Evolutionary conservation across 1,140 invertebrate genomes (phyloP).

Genomic region (Tetramorium simillimum): DNA sequence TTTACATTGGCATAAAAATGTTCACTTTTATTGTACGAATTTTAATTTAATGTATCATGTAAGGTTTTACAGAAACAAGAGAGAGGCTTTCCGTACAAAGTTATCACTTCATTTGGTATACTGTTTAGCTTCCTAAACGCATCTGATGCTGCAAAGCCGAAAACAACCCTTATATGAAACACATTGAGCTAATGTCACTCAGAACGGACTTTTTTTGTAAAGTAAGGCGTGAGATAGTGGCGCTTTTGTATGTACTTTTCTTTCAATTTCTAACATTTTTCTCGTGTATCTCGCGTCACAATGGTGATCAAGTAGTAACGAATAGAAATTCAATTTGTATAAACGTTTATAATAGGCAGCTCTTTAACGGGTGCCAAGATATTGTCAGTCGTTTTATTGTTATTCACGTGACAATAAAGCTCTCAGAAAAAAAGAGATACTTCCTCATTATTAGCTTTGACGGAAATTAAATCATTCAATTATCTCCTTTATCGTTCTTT

Average conservation of each 20-base stretch:
- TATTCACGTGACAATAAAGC: constrained; percentile 80
- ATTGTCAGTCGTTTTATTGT: constrained; percentile 73
- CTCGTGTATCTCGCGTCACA: constrained; percentile 44
- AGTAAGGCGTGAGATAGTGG: constrained; percentile 16
- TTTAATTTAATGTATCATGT: background rate
- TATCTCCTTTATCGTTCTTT: too few species aligned
- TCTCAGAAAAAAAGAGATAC: constrained; percentile 37
- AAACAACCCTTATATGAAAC: constrained; percentile 35
- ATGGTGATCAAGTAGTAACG: constrained; percentile 40
- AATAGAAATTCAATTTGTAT: constrained; percentile 73
- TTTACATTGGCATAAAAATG: background rate
- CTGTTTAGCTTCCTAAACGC: constrained; percentile 42
- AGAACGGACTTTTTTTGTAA: constrained; percentile 12
- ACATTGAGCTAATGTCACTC: constrained; percentile 35
- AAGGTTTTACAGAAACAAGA: background rate
- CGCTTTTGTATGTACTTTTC: constrained; percentile 56
- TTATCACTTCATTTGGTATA: constrained; percentile 31
- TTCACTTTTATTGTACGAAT: background rate
- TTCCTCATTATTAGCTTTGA: background rate
- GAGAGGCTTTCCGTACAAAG: constrained; percentile 1
- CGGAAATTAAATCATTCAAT: background rate
- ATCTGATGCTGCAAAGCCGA: constrained; percentile 61
- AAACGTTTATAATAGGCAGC: constrained; percentile 75
- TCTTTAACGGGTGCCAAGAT: constrained; percentile 61
- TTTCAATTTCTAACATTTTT: constrained; percentile 55